These are phyloP conservation scores for Tholera decimalis DNA, from an alignment of 2,888 invertebrate genomes.

Conservation along the genomic window DNA sequence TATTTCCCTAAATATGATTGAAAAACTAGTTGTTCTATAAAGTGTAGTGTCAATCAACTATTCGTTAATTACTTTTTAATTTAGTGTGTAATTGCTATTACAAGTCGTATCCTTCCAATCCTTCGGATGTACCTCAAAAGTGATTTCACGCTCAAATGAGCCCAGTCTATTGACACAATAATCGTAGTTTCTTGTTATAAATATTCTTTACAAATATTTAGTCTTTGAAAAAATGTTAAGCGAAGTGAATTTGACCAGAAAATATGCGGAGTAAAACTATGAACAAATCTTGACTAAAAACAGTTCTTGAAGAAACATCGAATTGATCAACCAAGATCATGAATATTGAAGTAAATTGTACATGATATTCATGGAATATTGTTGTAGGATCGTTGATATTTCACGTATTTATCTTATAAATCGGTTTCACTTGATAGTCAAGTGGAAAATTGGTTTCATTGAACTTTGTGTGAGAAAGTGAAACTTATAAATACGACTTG, in stretches of 20 bases:
- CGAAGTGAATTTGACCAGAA: background rate
- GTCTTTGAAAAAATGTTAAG: conserved; percentile 27
- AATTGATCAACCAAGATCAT: conserved; percentile 11
- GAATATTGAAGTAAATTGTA: conserved; percentile 27
- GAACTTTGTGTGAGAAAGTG: conserved; percentile 76
- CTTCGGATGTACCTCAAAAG: conserved; percentile 29
- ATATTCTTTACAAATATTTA: conserved; percentile 39
- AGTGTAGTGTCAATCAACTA: conserved; percentile 26
- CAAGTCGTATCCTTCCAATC: conserved; percentile 47
- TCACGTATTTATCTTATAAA: conserved; percentile 41
- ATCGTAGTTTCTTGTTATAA: conserved; percentile 13
- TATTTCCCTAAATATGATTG: background rate
- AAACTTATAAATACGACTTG: conserved; percentile 67
- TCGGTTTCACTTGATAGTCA: conserved; percentile 62
- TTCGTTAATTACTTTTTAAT: conserved; percentile 52
- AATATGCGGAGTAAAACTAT: conserved; percentile 2
- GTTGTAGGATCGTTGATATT: conserved; percentile 18
- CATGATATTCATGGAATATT: conserved; percentile 29
- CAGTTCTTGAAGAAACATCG: conserved; percentile 4
- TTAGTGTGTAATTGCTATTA: conserved; percentile 54
- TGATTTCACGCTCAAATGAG: conserved; percentile 50
- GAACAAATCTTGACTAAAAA: conserved; percentile 9
- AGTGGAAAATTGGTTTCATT: conserved; percentile 81
- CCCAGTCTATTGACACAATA: conserved; percentile 48
- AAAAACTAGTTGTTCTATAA: background rate